Conservation (phyloP, 2,888 invertebrate genomes). For the Tenthredo distinguenda region DNA sequence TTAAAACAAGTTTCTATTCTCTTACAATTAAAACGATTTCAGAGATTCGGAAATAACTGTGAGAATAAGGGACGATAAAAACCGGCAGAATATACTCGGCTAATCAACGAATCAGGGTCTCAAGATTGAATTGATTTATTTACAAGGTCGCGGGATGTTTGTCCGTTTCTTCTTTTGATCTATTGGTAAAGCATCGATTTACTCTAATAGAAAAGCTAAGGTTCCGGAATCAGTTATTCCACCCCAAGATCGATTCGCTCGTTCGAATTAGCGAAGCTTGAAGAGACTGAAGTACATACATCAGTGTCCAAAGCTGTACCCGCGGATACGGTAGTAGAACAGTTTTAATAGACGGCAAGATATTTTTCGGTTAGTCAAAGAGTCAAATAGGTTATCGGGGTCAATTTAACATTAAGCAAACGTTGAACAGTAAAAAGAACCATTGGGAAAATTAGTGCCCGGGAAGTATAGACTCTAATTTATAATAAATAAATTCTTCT, state of each 20-base stretch:
- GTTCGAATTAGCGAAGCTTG: background rate
- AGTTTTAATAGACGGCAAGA: background rate
- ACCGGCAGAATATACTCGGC: background rate
- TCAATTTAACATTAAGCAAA: background rate
- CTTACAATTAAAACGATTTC: background rate
- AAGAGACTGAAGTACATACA: constrained; percentile 2
- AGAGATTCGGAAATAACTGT: background rate
- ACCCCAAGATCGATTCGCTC: constrained; percentile 26
- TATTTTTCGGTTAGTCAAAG: background rate
- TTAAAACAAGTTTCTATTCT: background rate
- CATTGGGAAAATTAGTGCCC: background rate
- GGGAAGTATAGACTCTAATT: background rate
- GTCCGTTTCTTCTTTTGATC: constrained; percentile 2
- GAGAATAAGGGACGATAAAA: background rate
- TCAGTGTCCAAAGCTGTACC: background rate
- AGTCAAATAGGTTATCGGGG: constrained; percentile 8
- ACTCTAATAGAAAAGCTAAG: constrained; percentile 10
- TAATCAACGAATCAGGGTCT: background rate
- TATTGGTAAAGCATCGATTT: constrained; percentile 23
- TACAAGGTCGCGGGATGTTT: background rate
- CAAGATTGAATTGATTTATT: background rate
- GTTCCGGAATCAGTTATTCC: constrained; percentile 29
- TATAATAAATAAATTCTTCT: background rate
- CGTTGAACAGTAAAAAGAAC: background rate
- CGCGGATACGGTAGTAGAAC: background rate